phyloP scores from a whole-genome alignment of 2,888 invertebrate genomes.

The Drosophila melanosoma region DNA sequence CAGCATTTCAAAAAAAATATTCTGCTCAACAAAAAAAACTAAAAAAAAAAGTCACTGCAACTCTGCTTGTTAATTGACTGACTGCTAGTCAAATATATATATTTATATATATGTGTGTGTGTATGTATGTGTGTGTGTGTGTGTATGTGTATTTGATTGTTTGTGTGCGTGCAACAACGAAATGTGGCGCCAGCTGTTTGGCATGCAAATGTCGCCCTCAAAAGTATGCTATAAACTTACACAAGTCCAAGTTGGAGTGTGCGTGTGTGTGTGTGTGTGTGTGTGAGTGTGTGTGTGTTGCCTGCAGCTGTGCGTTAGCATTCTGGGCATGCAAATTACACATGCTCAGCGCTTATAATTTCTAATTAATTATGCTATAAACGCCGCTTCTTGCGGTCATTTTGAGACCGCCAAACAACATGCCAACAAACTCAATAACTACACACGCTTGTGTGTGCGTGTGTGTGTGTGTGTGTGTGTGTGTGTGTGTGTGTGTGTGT shows the following conservation, averaged over 20 bases:
- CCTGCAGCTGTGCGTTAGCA: conserved; percentile 28
- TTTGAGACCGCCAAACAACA: conserved; percentile 22
- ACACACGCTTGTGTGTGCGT: neutral
- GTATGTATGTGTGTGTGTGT: neutral
- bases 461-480: conserved; percentile 4
- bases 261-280: neutral
- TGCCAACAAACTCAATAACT: conserved; percentile 27
- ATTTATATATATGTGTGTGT: neutral
- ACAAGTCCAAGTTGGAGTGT: neutral
- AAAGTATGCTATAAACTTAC: conserved; percentile 32
- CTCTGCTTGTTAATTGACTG: conserved; percentile 44
- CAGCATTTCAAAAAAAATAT: neutral
- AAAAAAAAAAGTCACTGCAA: neutral
- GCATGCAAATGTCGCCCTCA: conserved; percentile 41
- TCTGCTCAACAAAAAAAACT: neutral
- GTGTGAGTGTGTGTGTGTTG: conserved; percentile 11
- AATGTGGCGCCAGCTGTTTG: conserved; percentile 51
- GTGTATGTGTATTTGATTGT: neutral
- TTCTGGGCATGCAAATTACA: conserved; percentile 72
- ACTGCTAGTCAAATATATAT: neutral
- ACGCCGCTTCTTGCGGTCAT: conserved; percentile 63
- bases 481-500: conserved; percentile 5
- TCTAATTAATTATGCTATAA: conserved; percentile 83
- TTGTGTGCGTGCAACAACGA: conserved; percentile 29
- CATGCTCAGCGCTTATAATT: conserved; percentile 75